Evolutionary conservation across 2,888 invertebrate species (phyloP).

Genomic region (Spilosoma lubricipeda): DNA sequence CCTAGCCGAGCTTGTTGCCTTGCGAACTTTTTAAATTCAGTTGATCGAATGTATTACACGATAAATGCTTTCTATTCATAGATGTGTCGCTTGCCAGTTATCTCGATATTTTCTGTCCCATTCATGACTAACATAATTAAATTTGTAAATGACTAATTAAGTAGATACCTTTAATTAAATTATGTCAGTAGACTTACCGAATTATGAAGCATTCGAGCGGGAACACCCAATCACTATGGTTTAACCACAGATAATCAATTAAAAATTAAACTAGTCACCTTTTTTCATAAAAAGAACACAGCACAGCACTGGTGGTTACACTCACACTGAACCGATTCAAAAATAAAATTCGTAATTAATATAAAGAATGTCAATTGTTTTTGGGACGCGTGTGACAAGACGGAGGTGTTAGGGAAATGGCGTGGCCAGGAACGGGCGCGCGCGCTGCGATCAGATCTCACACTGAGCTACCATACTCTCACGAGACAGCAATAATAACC

Average conservation of each 20-base stretch:
- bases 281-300: slow-evolving; percentile 51
- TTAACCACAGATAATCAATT: slow-evolving; percentile 39
- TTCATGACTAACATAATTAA: slow-evolving; percentile 33
- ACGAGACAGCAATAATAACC: slow-evolving; percentile 74
- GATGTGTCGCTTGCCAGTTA: slow-evolving; percentile 48
- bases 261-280: slow-evolving; percentile 52
- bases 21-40: slow-evolving; percentile 50
- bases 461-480: slow-evolving; percentile 75
- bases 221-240: slow-evolving; percentile 39
- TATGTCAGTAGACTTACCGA: slow-evolving; percentile 47
- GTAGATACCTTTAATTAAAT: background rate
- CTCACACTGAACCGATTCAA: slow-evolving; percentile 50
- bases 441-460: slow-evolving; percentile 76
- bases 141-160: slow-evolving; percentile 6
- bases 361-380: slow-evolving; percentile 38
- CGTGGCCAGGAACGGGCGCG: slow-evolving; percentile 72
- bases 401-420: slow-evolving; percentile 60
- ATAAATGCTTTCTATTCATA: slow-evolving; percentile 56
- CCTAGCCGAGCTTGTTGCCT: slow-evolving; percentile 24
- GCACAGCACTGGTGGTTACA: slow-evolving; percentile 53
- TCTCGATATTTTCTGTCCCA: slow-evolving; percentile 45
- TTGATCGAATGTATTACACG: slow-evolving; percentile 50
- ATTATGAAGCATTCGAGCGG: slow-evolving; percentile 45
- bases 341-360: slow-evolving; percentile 46
- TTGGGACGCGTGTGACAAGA: slow-evolving; percentile 46